Evolutionary conservation across 2,797 vertebrate genomes (phyloP).

Genomic region (Rhinella marina): DNA sequence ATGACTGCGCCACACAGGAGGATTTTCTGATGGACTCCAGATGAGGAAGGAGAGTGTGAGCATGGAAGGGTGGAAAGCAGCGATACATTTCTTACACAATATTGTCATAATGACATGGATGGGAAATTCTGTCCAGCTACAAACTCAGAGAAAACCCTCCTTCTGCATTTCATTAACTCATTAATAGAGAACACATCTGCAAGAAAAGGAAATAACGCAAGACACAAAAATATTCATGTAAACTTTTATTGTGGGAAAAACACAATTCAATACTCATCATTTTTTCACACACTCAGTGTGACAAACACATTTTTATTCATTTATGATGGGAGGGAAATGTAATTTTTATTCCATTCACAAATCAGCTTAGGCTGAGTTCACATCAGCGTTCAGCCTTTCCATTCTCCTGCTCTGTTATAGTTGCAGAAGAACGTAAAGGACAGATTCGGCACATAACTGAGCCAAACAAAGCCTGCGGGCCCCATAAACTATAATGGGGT

Average conservation of each 20-base stretch:
- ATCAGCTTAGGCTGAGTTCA: no score
- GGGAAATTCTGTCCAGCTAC: slow-evolving; percentile 36
- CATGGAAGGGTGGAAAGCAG: not conserved
- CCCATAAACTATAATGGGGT: no score
- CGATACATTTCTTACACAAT: slow-evolving; percentile 17
- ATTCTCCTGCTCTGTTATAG: no score
- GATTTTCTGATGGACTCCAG: slow-evolving; percentile 42
- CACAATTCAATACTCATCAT: not conserved
- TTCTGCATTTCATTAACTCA: slow-evolving; percentile 42
- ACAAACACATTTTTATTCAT: no score
- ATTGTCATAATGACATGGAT: slow-evolving; percentile 35
- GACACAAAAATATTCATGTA: not conserved
- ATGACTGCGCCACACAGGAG: slow-evolving; percentile 31
- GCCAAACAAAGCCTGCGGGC: no score
- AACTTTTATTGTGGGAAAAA: slow-evolving; percentile 37
- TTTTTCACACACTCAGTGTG: not conserved
- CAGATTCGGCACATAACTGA: no score
- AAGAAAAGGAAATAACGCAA: slow-evolving; percentile 18
- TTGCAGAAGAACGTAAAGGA: no score
- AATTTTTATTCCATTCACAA: no score
- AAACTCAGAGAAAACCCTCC: not conserved
- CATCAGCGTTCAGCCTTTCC: no score
- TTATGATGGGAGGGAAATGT: not conserved
- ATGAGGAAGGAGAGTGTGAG: slow-evolving; percentile 14
- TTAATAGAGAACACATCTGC: slow-evolving; percentile 13